Evolutionary conservation across 2,888 invertebrate genomes (phyloP).

Genomic region (Noctuana brunneofusca): DNA sequence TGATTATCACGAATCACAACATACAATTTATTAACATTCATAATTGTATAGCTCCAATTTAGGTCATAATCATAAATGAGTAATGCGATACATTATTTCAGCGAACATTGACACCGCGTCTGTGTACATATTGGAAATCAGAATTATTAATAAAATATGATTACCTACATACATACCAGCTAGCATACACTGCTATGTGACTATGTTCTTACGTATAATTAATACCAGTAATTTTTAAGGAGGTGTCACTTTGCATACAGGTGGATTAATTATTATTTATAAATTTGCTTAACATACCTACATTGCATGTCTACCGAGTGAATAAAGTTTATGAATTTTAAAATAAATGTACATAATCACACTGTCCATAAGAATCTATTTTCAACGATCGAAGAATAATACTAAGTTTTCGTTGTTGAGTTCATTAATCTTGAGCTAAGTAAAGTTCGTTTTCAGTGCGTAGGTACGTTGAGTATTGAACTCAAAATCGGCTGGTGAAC

Average conservation of each 20-base stretch:
- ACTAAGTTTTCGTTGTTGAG: not conserved
- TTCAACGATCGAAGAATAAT: too few relatives aligned
- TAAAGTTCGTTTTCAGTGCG: conserved; percentile 5
- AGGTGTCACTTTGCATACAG: not conserved
- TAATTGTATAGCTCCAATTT: conserved; percentile 18
- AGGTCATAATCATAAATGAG: conserved; percentile 29
- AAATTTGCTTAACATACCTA: too few relatives aligned
- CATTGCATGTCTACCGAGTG: too few relatives aligned
- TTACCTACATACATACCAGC: not conserved
- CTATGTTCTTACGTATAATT: not conserved
- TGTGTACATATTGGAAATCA: conserved; percentile 19
- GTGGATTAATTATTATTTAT: too few relatives aligned
- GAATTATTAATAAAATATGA: conserved; percentile 13
- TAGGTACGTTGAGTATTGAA: conserved; percentile 6
- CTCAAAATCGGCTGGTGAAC: conserved; percentile 20
- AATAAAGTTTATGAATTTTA: too few relatives aligned
- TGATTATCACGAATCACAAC: conserved; percentile 24
- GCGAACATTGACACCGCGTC: conserved; percentile 26
- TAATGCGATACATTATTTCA: conserved; percentile 28
- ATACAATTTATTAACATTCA: conserved; percentile 23
- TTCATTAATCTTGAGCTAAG: conserved; percentile 5
- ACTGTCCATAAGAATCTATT: too few relatives aligned
- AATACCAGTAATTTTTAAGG: not conserved
- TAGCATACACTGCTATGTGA: too few relatives aligned
- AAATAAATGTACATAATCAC: too few relatives aligned